phyloP scores from a whole-genome alignment of 1,140 invertebrate genomes.

The Wasmannia auropunctata region DNA sequence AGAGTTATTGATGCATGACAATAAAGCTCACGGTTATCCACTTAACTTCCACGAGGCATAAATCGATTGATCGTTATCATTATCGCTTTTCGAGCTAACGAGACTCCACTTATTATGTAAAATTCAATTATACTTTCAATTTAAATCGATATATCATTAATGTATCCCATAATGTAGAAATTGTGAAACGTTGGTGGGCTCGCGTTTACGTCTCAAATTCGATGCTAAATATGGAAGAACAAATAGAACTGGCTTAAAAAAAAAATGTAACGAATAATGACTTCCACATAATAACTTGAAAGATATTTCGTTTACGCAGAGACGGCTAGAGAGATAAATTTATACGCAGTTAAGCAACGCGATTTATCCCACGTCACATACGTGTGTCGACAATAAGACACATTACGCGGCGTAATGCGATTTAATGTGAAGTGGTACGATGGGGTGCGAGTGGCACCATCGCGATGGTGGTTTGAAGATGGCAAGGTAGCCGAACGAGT shows the following conservation, averaged over 20 bases:
- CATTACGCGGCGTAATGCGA: conserved; percentile 48
- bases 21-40: conserved; percentile 1
- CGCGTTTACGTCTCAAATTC: neutral
- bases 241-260: neutral
- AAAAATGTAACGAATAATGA: neutral
- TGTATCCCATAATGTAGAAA: neutral
- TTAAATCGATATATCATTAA: neutral
- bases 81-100: neutral
- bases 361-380: neutral
- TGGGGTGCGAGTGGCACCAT: conserved; percentile 9
- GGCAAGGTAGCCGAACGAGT: conserved; percentile 77
- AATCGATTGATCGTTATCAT: neutral
- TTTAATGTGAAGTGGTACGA: conserved; percentile 51
- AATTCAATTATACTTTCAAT: neutral
- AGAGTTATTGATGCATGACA: conserved; percentile 18
- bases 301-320: neutral
- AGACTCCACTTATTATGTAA: neutral
- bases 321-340: neutral
- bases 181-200: neutral
- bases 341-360: neutral
- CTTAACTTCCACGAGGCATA: neutral
- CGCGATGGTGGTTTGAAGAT: conserved; percentile 50
- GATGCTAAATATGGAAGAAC: neutral
- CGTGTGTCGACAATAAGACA: conserved; percentile 36
- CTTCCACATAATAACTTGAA: neutral